These are phyloP conservation scores for Philereme transversata DNA, from an alignment of 2,888 invertebrate species.

Conservation along the genomic window DNA sequence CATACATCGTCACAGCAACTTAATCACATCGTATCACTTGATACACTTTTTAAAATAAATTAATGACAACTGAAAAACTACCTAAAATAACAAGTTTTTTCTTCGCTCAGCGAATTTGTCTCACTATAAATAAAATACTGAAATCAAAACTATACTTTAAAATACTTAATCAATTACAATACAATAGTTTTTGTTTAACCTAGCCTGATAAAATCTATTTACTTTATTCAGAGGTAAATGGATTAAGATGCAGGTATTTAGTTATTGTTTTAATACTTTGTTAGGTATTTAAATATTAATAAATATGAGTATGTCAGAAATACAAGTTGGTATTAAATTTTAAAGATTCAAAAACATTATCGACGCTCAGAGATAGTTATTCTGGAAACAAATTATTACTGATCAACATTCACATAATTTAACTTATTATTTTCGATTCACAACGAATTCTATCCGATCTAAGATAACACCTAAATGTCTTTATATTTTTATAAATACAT, in stretches of 20 bases:
- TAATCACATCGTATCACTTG: conserved; percentile 76
- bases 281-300: not conserved
- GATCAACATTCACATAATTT: not conserved
- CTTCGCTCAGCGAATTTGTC: conserved; percentile 74
- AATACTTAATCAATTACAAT: conserved; percentile 39
- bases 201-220: conserved; percentile 24
- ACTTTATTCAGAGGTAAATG: not conserved
- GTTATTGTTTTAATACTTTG: not conserved
- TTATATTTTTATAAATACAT: conserved; percentile 50
- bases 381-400: conserved; percentile 5
- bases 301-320: not conserved
- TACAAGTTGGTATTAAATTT: not conserved
- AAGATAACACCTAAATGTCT: conserved; percentile 36
- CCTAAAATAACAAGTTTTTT: conserved; percentile 53
- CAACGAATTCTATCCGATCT: conserved; percentile 35
- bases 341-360: not conserved
- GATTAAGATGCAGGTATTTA: not conserved
- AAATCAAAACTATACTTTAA: conserved; percentile 54
- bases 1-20: conserved; percentile 75
- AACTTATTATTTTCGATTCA: conserved; percentile 10
- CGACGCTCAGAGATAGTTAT: not conserved
- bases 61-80: conserved; percentile 54
- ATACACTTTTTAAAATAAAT: conserved; percentile 53
- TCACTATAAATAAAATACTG: conserved; percentile 68
- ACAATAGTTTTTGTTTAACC: conserved; percentile 29